Evolutionary conservation across 2,797 vertebrate genomes (phyloP), one percentile per base, ranked within the genome.

Genomic region (Premnoplex brunnescens): DNA sequence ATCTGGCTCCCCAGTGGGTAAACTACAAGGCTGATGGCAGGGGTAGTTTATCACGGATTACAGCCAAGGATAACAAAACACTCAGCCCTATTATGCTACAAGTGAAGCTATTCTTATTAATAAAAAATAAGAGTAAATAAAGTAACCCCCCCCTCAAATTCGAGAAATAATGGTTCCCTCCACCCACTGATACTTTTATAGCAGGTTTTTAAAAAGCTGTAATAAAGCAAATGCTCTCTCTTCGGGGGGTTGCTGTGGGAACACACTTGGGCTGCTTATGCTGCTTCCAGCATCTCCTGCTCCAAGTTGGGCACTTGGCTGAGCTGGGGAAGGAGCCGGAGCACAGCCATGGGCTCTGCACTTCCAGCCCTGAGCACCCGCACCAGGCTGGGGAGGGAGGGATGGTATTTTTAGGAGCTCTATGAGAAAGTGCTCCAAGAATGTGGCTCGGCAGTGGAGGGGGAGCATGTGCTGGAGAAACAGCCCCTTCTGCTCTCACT

Each of bases 1-100:
- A 98, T 97, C 95, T 81, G 96, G 96, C 97, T 98, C 98, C 97
- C 97, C 92, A 88, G 98, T 96, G 97, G 97, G 97, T 97, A 97
- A 97, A 98, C 97, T 96, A 96, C 37, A 78, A 97, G 95, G 95
- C 85, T 91, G 97, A 84, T 97, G 97, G 97, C 97, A 98, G 97
- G 97, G 92, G 96, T 91, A 88, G 60, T 98, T 97, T 97, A 97
- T 98, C 97, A 97, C 96, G 69, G 96, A 95, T 97, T 97, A 97
- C 80, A 97, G 97, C 96, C 96, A 96, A 96, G 96, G 96, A 98
- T 96, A 98, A 98, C 97, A 97, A 97, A 98, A 93, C 96, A 95
- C 97, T 96, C 94, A 68, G 74, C 94, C 93, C 97, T 93, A 94
- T 97, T 97, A 96, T 46, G 93, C 92, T 87, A 91, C 95, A 78